Conservation (phyloP, 2,888 invertebrate species). For the Hedychridium roseum region DNA sequence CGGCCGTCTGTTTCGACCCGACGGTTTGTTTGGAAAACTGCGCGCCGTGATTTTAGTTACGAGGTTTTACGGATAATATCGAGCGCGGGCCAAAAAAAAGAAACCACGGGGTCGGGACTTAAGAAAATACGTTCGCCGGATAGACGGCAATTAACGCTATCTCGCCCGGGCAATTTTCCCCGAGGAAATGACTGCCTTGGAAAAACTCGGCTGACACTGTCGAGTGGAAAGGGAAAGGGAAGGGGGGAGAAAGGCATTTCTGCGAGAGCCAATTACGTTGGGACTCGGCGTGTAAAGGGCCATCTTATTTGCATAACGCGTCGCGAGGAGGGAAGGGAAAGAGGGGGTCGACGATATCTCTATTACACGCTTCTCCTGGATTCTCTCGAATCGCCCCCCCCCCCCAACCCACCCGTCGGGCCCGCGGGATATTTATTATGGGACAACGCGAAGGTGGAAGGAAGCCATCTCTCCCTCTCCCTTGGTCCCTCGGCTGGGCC, state of each 20-base stretch:
- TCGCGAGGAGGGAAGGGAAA: no score
- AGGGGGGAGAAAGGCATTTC: conserved; percentile 30
- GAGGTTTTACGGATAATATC: no score
- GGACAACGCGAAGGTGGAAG: neutral
- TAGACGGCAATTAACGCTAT: no score
- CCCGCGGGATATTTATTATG: conserved; percentile 49
- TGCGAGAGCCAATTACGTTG: conserved; percentile 52
- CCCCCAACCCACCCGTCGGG: conserved; percentile 17
- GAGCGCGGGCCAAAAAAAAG: conserved; percentile 3
- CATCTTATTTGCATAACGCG: conserved; percentile 59
- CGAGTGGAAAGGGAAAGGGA: no score
- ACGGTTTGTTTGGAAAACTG: conserved; percentile 34
- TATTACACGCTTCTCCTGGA: conserved; percentile 45
- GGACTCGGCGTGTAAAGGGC: conserved; percentile 49
- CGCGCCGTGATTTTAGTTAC: conserved; percentile 33
- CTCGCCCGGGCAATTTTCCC: no score
- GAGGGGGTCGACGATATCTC: conserved; percentile 52
- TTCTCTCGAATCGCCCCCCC: conserved; percentile 6
- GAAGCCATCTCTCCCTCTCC: neutral
- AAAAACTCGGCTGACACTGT: no score
- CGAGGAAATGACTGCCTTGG: no score
- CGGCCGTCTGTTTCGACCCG: conserved; percentile 2
- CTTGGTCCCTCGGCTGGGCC: conserved; percentile 18
- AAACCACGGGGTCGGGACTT: conserved; percentile 16
- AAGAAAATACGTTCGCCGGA: no score